Conservation (phyloP, 2,797 vertebrate genomes). For the Tragelaphus eurycerus region DNA sequence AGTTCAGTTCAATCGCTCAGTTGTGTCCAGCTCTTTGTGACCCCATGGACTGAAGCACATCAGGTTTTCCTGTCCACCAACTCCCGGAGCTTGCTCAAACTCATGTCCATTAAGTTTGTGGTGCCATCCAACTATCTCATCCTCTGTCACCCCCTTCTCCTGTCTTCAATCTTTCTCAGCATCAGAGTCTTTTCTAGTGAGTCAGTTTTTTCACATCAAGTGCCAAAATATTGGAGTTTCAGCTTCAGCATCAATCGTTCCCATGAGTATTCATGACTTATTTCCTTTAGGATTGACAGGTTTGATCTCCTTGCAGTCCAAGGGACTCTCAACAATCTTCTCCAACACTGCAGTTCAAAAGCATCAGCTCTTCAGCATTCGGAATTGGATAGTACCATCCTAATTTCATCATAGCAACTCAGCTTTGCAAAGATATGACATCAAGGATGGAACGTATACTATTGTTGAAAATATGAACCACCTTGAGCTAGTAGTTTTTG, state of each 20-base stretch:
- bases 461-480: background rate
- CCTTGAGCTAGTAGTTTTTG: background rate
- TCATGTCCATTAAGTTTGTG: background rate
- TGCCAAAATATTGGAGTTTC: background rate
- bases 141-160: background rate
- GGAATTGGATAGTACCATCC: background rate
- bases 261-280: background rate
- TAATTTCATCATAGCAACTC: background rate
- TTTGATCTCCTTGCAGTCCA: background rate
- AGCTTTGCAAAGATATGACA: background rate
- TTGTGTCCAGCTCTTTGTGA: background rate
- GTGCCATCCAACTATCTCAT: background rate
- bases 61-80: background rate
- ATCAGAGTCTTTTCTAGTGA: background rate
- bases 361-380: accelerated
- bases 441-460: background rate
- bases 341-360: background rate
- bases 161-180: background rate
- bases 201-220: background rate
- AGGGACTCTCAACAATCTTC: background rate
- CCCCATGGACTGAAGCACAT: background rate
- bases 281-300: background rate
- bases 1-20: background rate
- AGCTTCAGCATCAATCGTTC: background rate
- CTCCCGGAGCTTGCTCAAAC: background rate